Conservation (phyloP, 1,140 invertebrate species). For the Stegodyphus mimosarum region DNA sequence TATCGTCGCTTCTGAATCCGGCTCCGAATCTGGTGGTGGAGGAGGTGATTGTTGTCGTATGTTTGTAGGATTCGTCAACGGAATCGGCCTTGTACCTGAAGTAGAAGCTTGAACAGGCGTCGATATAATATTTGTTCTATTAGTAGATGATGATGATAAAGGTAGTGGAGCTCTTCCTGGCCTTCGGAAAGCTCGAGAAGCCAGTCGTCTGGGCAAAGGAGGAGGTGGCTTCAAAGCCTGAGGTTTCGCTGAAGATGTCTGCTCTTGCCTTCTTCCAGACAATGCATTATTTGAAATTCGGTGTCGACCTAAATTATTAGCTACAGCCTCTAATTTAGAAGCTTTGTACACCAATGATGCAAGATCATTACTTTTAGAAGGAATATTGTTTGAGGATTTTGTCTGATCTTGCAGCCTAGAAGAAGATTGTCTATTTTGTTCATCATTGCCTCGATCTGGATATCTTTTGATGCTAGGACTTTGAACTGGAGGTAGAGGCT, state of each 20-base stretch:
- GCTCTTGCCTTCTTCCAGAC: conserved; percentile 12
- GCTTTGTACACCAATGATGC: conserved; percentile 44
- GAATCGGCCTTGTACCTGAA: conserved; percentile 6
- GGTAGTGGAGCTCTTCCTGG: conserved; percentile 17
- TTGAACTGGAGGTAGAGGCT: conserved; percentile 11
- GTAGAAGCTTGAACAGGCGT: conserved; percentile 25
- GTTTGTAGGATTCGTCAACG: background rate
- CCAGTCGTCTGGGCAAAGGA: conserved; percentile 25
- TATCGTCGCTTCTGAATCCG: conserved; percentile 27
- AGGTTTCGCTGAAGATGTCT: background rate
- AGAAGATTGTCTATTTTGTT: background rate
- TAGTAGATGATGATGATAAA: conserved; percentile 1
- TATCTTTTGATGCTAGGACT: background rate
- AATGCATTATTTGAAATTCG: conserved; percentile 11
- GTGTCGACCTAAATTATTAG: conserved; percentile 34
- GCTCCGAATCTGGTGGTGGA: conserved; percentile 30
- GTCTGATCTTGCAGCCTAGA: conserved; percentile 4
- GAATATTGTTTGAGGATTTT: conserved; percentile 2
- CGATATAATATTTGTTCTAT: background rate
- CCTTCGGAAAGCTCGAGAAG: conserved; percentile 36
- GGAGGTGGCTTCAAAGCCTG: conserved; percentile 49
- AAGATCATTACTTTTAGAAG: conserved; percentile 19
- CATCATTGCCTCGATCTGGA: background rate
- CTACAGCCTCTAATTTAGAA: conserved; percentile 44
- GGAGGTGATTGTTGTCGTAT: background rate